Evolutionary conservation across 2,113 vertebrate species (phyloP), one percentile per base, ranked within the genome.

Genomic region (Pachycephala philippinensis): DNA sequence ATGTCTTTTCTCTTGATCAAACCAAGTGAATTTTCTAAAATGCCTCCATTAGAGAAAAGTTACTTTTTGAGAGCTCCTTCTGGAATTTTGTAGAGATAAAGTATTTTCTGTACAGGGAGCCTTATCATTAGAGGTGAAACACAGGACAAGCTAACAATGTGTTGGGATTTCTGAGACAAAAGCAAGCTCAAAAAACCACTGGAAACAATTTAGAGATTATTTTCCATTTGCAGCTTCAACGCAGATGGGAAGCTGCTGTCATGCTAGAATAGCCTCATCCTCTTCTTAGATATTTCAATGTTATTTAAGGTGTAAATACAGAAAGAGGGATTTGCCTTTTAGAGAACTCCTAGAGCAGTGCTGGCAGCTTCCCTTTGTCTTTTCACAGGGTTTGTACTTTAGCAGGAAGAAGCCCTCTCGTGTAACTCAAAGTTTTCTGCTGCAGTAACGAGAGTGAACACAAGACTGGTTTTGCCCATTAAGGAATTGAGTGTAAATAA

Each of bases 121-220:
- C 20, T 93, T 66, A 87, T 18, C 78, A 64, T 79, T 50, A 76
- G 40, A 78, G 60, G 64, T 87, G 39, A 86, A 84, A 84, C 82
- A 75, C 35, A 91, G 68, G 84, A 94, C 94, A 91, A 42, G 14
- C 22, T 85, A 76, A 89, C 91, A 92, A 84, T 22, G 56, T 2
- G 24, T 4, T 78, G 49, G 53, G 69, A 68, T 64, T 75, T 70
- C 30, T 49, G 60, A 92, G 70, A 95, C 70, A 91, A 95, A 91
- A 79, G 19, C 28, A 84, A 90, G 83, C 86, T 84, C 52, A 81
- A 37, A 53, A 75, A 66, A 35, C 14, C 54, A 20, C 13, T 31
- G 33, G 24, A 71, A 89, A 52, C 45, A 87, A 91, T 9, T 35
- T 15, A 4, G 6, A 60, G 60, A 89, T 79, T 94, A 72, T 89